Conservation (phyloP, 2,797 vertebrate genomes). For the Nasua narica region DNA sequence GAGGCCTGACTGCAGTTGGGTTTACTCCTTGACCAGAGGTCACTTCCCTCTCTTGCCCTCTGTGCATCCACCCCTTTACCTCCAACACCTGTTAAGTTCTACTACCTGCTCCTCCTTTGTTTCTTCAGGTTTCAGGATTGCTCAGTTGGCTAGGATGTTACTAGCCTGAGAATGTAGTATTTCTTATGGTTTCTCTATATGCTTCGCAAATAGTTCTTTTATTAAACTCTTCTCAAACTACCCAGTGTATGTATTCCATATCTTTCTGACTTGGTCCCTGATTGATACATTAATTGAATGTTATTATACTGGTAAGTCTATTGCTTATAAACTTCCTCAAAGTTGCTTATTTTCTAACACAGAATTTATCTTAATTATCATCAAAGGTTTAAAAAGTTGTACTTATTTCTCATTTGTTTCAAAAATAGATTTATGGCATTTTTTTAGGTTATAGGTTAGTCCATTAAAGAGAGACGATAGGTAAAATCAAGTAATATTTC, state of each 20-base stretch:
- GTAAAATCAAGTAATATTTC: not conserved
- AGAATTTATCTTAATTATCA: not conserved
- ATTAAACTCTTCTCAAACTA: not conserved
- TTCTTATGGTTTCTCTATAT: not conserved
- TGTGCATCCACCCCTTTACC: not conserved
- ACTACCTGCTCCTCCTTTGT: not conserved
- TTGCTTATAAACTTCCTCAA: not conserved
- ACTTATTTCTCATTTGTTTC: not conserved
- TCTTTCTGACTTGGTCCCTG: not conserved
- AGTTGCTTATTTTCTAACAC: not conserved
- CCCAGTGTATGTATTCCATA: accelerated
- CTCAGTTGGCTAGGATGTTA: not conserved
- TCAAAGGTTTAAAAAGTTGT: not conserved
- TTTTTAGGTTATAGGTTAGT: not conserved
- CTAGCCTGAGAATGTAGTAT: not conserved
- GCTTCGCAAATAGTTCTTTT: not conserved
- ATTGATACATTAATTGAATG: not conserved
- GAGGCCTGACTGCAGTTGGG: not conserved
- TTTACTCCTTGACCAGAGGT: not conserved
- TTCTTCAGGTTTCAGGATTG: not conserved
- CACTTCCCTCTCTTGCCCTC: not conserved
- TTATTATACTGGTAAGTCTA: not conserved
- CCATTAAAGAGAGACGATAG: not conserved
- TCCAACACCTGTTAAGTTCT: not conserved
- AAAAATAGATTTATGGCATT: not conserved